These are phyloP conservation scores for Bombus vancouverensis DNA, from an alignment of 1,140 invertebrate genomes.

Conservation along the genomic window DNA sequence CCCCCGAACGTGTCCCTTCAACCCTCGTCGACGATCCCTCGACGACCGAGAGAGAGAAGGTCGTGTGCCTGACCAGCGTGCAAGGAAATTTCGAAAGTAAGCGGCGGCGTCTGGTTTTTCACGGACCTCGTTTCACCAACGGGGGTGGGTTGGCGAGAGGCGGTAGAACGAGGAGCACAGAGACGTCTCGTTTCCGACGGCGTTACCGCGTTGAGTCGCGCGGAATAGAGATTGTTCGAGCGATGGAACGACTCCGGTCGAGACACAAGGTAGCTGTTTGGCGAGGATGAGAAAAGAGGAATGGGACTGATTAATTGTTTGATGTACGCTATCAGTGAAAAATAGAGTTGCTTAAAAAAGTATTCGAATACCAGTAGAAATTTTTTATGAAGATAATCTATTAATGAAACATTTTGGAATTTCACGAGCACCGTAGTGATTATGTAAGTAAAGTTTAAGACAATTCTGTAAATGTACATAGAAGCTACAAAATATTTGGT, in stretches of 20 bases:
- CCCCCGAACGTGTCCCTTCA: background rate
- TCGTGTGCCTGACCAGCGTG: conserved; percentile 69
- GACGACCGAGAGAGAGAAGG: conserved; percentile 46
- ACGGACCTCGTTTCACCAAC: background rate
- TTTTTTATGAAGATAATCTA: background rate
- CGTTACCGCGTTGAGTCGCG: conserved; percentile 1
- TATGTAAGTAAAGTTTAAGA: no score
- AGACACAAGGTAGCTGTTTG: background rate
- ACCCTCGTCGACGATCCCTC: conserved; percentile 31
- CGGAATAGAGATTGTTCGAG: background rate
- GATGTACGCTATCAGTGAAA: background rate
- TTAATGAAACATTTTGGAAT: no score
- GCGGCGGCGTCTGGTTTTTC: conserved; percentile 42
- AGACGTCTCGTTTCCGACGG: conserved; percentile 12
- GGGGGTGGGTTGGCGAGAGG: background rate
- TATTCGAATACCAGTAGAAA: background rate
- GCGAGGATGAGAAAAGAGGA: background rate
- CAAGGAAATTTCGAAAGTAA: conserved; percentile 54
- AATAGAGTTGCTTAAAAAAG: no score
- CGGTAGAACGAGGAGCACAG: no score
- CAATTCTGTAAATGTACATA: no score
- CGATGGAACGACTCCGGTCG: background rate
- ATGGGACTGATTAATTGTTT: background rate
- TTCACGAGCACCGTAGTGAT: no score
- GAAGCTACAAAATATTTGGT: no score